Base-by-base conservation (phyloP, 2,888 invertebrate species). In the Rotaria magnacalcarata region DNA sequence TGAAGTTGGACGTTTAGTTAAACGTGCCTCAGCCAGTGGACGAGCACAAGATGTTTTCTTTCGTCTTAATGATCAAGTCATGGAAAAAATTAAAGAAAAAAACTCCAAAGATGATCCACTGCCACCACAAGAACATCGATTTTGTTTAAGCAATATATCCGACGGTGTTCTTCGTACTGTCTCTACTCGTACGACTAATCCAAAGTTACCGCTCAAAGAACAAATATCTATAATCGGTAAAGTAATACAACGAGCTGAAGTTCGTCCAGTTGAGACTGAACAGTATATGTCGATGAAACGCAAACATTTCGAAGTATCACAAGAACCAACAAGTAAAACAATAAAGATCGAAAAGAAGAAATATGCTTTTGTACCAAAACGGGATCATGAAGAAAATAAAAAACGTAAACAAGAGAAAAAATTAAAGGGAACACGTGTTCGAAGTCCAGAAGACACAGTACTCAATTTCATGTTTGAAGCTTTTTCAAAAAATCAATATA, bases 201-300 rank as follows among this genome's bases (percentile, higher is more conserved):
- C 43, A 41, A 47, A 6, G 47, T 80, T 47, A 24, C 21, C 21
- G n/a, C 6, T 14, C 6, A 10, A 11, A 5, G 80, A 80, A 80
- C 80, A 80, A 47, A 80, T 80, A 47, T 7, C 80, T 3, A 1
- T 80, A n/a, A 47, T 80, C 47, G 80, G 80, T 10, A 80, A 80
- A 47, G 80, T 80, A 8, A 80, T 80, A 2, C 47, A 80, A 80
- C 80, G 80, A 47, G 80, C 80, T 43, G 80, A 80, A 80, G 80
- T 80, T n/a, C 80, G 80, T 47, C 80, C 80, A 24, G 80, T 80
- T 47, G 80, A 80, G 47, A 24, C 19, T 80, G 80, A 80, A 80
- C 80, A 80, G 47, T 80, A 80, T n/a, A 80, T 80, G 80, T 80
- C 80, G 11, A 47, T 80, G 47, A 80, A 80, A n/a, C 80, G 80